These are phyloP conservation scores for Varanus komodoensis DNA, from an alignment of 2,113 vertebrate species.

Conservation along the genomic window DNA sequence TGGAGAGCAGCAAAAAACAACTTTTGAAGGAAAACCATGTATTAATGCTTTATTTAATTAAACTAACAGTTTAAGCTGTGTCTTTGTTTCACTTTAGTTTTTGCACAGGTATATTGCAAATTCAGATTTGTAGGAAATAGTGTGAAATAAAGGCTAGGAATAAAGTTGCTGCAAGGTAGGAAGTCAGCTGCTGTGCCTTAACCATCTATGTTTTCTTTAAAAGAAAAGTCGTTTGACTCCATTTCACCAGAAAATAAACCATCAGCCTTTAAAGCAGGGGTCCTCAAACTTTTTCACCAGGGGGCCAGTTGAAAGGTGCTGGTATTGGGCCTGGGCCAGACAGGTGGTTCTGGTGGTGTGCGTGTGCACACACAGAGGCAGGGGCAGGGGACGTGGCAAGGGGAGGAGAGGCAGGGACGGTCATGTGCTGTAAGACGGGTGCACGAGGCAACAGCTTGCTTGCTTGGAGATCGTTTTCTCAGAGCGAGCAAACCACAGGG, in stretches of 20 bases:
- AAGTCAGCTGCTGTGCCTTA: neutral
- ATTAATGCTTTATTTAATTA: neutral
- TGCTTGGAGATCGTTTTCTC: no score
- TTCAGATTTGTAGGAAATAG: neutral
- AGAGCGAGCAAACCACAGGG: no score
- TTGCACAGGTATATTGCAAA: neutral
- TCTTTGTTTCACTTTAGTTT: neutral
- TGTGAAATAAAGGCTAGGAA: neutral
- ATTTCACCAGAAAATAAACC: slow-evolving; percentile 45
- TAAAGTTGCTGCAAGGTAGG: neutral
- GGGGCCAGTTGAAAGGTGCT: no score
- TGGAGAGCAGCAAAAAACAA: neutral
- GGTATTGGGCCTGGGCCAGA: no score
- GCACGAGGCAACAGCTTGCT: no score
- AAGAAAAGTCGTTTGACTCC: slow-evolving; percentile 26
- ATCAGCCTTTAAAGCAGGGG: slow-evolving; percentile 18
- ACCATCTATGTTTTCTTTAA: neutral
- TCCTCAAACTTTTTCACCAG: no score
- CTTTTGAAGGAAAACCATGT: neutral
- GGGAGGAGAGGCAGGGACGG: no score
- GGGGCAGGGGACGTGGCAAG: no score
- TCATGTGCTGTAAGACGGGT: no score
- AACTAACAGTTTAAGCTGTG: neutral
- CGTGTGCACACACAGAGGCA: no score
- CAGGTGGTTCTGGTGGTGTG: no score